Evolutionary conservation across 2,888 invertebrate genomes (phyloP).

Genomic region (Phaedon cochleariae): DNA sequence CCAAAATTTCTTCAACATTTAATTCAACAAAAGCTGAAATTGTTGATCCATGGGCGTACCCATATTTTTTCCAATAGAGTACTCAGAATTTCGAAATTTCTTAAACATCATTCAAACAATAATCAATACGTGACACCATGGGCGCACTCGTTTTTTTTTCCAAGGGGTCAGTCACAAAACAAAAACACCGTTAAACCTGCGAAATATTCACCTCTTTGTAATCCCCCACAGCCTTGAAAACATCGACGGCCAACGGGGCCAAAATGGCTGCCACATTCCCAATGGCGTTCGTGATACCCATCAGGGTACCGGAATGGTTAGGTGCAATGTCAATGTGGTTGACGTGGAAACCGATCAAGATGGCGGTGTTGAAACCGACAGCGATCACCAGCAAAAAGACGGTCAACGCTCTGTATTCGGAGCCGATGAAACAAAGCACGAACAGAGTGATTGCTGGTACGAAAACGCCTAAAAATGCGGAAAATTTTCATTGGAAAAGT

Average conservation of each 20-base stretch:
- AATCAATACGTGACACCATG: too few relatives aligned
- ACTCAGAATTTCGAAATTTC: too few relatives aligned
- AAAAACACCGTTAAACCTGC: too few relatives aligned
- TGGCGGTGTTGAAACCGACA: slow-evolving; percentile 78
- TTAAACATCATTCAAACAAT: too few relatives aligned
- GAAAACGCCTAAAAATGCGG: slow-evolving; percentile 56
- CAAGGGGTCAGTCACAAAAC: too few relatives aligned
- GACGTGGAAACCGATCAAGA: slow-evolving; percentile 78
- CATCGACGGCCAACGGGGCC: slow-evolving; percentile 77
- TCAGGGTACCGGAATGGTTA: slow-evolving; percentile 82
- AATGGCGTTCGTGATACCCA: slow-evolving; percentile 84
- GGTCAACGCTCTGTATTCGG: slow-evolving; percentile 65
- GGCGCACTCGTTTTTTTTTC: too few relatives aligned
- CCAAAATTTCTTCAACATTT: too few relatives aligned
- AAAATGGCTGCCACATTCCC: slow-evolving; percentile 82
- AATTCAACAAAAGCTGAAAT: too few relatives aligned
- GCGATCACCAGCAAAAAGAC: slow-evolving; percentile 74
- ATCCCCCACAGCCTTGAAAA: slow-evolving; percentile 25
- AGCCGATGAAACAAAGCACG: slow-evolving; percentile 65
- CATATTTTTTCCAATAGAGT: too few relatives aligned
- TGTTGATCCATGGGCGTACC: too few relatives aligned
- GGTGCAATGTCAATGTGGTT: slow-evolving; percentile 88
- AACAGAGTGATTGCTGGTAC: slow-evolving; percentile 76
- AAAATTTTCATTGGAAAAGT: too few relatives aligned
- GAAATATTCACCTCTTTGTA: slow-evolving; percentile 68